A percentile compares a stretch with the other conserved stretches of the same genome.
These are phyloP conservation scores for Xerus inauris DNA, from an alignment of 2,113 vertebrate species.

Conservation along the genomic window DNA sequence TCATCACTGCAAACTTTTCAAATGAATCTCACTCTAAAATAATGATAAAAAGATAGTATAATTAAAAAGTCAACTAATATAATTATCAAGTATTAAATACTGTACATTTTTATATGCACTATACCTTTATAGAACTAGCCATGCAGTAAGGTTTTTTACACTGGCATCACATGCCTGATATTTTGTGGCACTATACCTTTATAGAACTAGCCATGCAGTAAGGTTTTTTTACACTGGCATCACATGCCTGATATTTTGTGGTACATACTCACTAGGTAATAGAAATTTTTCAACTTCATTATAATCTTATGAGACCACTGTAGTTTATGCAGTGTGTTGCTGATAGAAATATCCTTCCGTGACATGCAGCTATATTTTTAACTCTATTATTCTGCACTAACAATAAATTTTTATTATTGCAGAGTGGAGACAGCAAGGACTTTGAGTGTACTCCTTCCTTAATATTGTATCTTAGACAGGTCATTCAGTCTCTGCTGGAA, in stretches of 20 bases:
- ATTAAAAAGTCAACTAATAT: not conserved
- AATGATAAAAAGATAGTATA: not conserved
- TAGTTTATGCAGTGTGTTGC: too few relatives aligned
- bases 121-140: not conserved
- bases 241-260: not conserved
- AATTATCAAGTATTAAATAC: not conserved
- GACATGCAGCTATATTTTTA: not conserved
- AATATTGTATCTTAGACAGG: not conserved
- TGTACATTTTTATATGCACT: not conserved
- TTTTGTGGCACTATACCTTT: not conserved
- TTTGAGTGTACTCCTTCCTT: not conserved
- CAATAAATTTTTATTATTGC: not conserved
- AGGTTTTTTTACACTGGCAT: not conserved
- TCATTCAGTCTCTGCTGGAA: not conserved
- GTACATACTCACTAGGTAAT: not conserved
- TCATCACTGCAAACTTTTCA: not conserved
- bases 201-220: not conserved
- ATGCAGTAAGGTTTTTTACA: not conserved
- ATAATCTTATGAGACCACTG: not conserved
- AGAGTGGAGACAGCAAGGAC: not conserved
- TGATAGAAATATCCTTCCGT: not conserved
- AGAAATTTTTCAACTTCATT: not conserved
- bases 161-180: not conserved
- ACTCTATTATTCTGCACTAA: not conserved
- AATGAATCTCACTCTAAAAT: not conserved